phyloP scores from a whole-genome alignment of 2,113 vertebrate species.

The Neodon shergylaensis region DNA sequence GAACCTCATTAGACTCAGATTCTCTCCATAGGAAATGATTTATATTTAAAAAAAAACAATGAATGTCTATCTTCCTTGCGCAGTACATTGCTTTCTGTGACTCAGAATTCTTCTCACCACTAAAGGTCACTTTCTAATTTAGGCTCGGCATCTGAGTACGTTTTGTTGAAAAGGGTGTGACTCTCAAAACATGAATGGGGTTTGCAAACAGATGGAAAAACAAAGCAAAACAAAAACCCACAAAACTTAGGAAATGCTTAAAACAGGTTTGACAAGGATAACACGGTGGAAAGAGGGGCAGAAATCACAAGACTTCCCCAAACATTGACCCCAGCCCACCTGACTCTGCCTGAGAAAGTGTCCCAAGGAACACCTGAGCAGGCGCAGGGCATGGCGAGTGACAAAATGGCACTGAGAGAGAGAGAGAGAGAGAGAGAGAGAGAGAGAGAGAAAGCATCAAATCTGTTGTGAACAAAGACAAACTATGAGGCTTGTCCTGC shows the following conservation, averaged over 20 bases:
- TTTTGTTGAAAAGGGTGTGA: slow-evolving; percentile 77
- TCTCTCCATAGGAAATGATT: slow-evolving; percentile 74
- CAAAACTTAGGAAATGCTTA: neutral
- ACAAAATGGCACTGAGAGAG: no score
- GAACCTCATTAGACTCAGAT: slow-evolving; percentile 63
- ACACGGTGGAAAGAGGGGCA: neutral
- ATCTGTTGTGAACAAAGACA: neutral
- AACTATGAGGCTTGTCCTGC: neutral
- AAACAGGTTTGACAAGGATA: neutral
- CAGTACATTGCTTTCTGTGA: slow-evolving; percentile 82
- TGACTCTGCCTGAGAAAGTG: neutral
- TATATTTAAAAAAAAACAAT: slow-evolving; percentile 45
- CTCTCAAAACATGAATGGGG: slow-evolving; percentile 68
- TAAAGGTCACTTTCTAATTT: slow-evolving; percentile 85
- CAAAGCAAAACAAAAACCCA: neutral
- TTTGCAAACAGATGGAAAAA: neutral
- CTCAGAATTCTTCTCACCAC: slow-evolving; percentile 81
- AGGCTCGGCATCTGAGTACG: slow-evolving; percentile 60
- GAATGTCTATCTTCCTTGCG: slow-evolving; percentile 79
- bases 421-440: neutral
- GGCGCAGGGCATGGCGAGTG: neutral
- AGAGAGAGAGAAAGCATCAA: neutral
- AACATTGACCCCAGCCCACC: neutral
- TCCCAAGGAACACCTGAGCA: neutral
- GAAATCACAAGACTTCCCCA: neutral